Evolutionary conservation across 2,888 invertebrate genomes (phyloP), one percentile per base, ranked within the genome.

Genomic region (Esperia sulphurella): DNA sequence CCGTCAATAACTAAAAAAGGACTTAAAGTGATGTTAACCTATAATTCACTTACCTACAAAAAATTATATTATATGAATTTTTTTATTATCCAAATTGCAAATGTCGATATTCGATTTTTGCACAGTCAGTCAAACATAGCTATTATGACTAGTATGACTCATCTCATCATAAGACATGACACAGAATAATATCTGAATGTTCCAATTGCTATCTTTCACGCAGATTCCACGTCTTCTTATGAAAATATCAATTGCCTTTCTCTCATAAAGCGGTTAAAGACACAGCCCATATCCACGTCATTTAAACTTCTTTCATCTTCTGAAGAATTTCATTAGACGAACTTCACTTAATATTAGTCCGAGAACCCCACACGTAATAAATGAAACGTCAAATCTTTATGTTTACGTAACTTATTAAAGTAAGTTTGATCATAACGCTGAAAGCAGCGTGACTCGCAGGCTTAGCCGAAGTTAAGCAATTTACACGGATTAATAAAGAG

Each of bases 341-440:
- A 6, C 33, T 33, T 33, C 33, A 10, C 33, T n/a, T n/a, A n/a
- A n/a, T n/a, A n/a, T 35, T 6, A 37, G n/a, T 28, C 28, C 28
- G 13, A 28, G 9, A 28, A 7, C 41, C 9, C 42, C 30, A 29
- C 29, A 42, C 42, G 30, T 42, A 42, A 42, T 42, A 42, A 42
- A 42, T 42, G 28, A 52, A 38, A 49, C 45, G 43, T 12, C 45
- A 45, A 47, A 52, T 46, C 53, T 54, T 58, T 58, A 55, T 63
- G 63, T 65, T 63, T 59, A 59, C 55, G 54, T 14, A 54, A 55
- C 52, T 56, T 61, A 61, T 64, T 61, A 61, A 63, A 61, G 59
- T 49, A 74, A 77, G 54, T 73, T 71, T 54, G 59, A 57, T 62
- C 67, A 58, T 74, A 42, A 46, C 56, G 51, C 48, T 47, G 49